Evolutionary conservation across 2,113 vertebrate genomes (phyloP).

Genomic region (Tachycineta bicolor): DNA sequence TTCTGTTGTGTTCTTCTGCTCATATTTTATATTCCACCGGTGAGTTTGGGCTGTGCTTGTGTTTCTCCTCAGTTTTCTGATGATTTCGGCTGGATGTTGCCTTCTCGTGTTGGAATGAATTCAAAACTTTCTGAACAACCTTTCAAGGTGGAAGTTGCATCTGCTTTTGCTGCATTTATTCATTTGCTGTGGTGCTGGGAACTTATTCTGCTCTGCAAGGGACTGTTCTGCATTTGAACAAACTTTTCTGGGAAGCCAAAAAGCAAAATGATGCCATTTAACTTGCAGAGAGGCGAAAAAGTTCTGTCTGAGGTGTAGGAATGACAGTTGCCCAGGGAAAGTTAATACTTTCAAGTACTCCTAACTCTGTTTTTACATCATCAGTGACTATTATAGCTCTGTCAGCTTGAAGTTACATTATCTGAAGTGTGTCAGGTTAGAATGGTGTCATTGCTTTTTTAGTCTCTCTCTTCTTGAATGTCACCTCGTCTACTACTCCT

Average conservation of each 20-base stretch:
- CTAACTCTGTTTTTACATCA: neutral
- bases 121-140: neutral
- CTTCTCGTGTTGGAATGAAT: neutral
- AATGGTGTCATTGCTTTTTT: neutral
- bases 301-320: neutral
- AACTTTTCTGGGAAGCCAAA: neutral
- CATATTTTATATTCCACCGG: accelerated
- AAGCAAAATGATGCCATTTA: neutral
- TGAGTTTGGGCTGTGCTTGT: neutral
- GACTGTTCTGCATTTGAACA: neutral
- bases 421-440: neutral
- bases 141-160: neutral
- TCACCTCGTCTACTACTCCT: neutral
- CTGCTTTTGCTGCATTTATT: neutral
- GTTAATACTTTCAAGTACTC: neutral
- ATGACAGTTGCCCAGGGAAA: neutral
- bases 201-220: neutral
- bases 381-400: neutral
- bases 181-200: neutral
- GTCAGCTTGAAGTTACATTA: neutral
- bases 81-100: neutral
- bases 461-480: neutral
- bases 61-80: neutral
- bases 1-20: neutral
- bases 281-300: neutral